phyloP scores from a whole-genome alignment of 2,797 vertebrate genomes.

The Neosilurus mollespiculum region DNA sequence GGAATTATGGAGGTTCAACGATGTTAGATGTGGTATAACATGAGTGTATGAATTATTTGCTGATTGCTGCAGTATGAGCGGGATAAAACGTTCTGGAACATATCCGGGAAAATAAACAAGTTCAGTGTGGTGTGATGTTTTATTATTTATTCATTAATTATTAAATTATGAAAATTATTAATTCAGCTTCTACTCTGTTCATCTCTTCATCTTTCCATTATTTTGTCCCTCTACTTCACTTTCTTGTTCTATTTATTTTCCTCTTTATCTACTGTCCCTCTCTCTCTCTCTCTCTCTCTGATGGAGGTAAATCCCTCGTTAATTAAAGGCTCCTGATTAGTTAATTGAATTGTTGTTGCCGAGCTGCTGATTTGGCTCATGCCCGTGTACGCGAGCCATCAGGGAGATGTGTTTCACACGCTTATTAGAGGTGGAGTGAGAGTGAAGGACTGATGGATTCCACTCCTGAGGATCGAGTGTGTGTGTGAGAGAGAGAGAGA shows the following conservation, averaged over 20 bases:
- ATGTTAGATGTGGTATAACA: not conserved
- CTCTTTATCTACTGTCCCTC: not conserved
- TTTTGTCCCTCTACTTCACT: not conserved
- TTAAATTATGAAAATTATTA: not conserved
- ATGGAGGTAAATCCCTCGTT: constrained; percentile 18
- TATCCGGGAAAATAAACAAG: not conserved
- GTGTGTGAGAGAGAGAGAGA: not conserved
- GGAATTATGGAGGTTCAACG: not conserved
- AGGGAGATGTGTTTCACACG: constrained; percentile 17
- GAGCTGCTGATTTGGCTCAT: constrained; percentile 21
- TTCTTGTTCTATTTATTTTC: not conserved
- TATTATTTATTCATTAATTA: not conserved
- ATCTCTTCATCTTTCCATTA: not conserved
- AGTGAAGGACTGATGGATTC: not conserved
- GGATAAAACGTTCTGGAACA: too few relatives aligned
- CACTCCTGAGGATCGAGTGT: not conserved
- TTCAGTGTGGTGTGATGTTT: not conserved
- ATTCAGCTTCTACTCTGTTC: not conserved
- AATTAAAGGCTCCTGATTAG: constrained; percentile 18
- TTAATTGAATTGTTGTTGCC: constrained; percentile 22
- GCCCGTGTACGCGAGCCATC: constrained; percentile 26
- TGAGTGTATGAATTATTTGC: too few relatives aligned
- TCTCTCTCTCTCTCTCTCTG: not conserved
- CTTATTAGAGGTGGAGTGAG: constrained; percentile 17
- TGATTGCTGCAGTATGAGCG: too few relatives aligned